Base-by-base conservation (phyloP, 23 tunicate species). In the Halocynthia aurantium region DNA sequence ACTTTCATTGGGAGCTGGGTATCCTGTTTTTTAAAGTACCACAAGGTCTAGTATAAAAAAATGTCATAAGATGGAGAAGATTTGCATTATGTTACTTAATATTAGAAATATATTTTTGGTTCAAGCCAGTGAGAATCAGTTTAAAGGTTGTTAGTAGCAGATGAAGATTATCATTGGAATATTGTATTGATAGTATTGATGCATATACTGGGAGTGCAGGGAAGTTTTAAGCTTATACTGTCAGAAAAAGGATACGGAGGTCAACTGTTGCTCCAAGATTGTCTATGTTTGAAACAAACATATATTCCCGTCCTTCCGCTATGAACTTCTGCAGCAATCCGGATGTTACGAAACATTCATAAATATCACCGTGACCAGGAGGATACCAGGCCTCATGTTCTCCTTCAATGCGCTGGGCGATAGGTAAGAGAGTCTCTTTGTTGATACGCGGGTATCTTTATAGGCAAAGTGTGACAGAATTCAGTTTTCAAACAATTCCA, bases 201-300 rank as follows among this genome's bases (percentile, higher is more conserved):
- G 44, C 44, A 31, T 31, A 31, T 31, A 31, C 31, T 68, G 2
- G 40, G 31, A 20, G 17, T n/a, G 72, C 12, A 17, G 2, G 12
- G 20, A 68, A 68, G 31, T 17, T 17, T 68, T 68, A n/a, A 22
- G 21, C 22, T 31, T 31, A 12, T 12, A 12, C 75, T 21, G 44
- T 8, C 44, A 76, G 54, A 76, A 61, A 76, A 76, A 87, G 86
- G 82, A 93, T 93, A 75, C 78, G 56, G 12, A 94, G 74, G 57
- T 94, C 98, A 8, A 94, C 95, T 8, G 95, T 88, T 53, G 98
- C 98, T 22, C 98, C 98, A 19, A 94, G 86, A 75, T 94, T 94
- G 81, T 94, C 98, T 55, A 94, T 94, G 86, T 94, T 94, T 13
- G 98, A 94, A 13, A 94, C 94, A 61, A 94, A 94, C 87, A 94